Conservation (phyloP, 1,140 invertebrate genomes). For the Saccostrea cuccullata region DNA sequence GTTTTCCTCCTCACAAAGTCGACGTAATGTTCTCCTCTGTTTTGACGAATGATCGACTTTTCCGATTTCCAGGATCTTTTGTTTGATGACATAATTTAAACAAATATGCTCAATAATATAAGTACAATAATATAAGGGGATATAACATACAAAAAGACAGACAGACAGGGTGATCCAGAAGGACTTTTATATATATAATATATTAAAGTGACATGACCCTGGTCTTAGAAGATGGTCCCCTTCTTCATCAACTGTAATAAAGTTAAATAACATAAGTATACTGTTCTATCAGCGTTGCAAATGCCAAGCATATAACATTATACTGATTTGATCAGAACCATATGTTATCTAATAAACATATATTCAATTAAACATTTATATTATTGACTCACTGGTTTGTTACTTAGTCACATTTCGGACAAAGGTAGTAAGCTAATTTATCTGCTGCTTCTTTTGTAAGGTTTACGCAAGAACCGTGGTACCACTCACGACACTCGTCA, state of each 20-base stretch:
- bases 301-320: background rate
- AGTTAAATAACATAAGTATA: background rate
- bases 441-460: slow-evolving; percentile 29
- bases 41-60: background rate
- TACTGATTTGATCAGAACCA: background rate
- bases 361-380: background rate
- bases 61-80: background rate
- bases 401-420: background rate
- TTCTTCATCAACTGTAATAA: background rate
- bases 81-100: background rate
- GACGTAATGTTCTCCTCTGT: background rate
- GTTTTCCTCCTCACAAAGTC: background rate
- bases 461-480: slow-evolving; percentile 11
- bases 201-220: background rate
- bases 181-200: background rate
- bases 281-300: background rate
- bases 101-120: background rate
- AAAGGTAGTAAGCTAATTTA: background rate
- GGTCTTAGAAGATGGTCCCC: background rate
- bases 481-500: slow-evolving; percentile 38
- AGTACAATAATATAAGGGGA: too few species aligned
- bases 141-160: too few species aligned
- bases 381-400: background rate
- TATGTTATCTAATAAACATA: too few species aligned
- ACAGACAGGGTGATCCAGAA: too few species aligned